Conservation (phyloP, 2,888 invertebrate genomes). For the Caenorhabditis macrosperma region DNA sequence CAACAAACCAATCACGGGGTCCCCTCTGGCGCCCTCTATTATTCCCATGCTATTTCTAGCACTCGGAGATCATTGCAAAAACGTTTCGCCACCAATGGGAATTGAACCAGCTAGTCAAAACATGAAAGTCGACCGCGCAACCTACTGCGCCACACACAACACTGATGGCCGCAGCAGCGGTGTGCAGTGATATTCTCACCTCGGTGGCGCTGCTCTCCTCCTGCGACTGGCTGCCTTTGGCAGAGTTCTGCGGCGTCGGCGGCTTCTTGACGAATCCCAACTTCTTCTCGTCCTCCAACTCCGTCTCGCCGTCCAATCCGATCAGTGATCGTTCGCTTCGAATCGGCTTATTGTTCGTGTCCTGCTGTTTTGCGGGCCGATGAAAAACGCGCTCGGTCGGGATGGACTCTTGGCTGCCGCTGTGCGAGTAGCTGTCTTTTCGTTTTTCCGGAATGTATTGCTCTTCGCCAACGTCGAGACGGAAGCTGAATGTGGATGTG, state of each 20-base stretch:
- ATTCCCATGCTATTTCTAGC: too few relatives aligned
- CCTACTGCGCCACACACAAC: too few relatives aligned
- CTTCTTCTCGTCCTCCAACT: slow-evolving; percentile 24
- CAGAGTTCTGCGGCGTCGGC: neutral
- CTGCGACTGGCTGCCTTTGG: slow-evolving; percentile 4
- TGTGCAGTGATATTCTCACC: too few relatives aligned
- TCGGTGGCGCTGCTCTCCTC: slow-evolving; percentile 38
- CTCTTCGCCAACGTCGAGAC: too few relatives aligned
- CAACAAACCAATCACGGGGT: too few relatives aligned
- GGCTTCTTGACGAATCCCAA: slow-evolving; percentile 4
- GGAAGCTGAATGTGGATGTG: too few relatives aligned
- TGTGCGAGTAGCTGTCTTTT: slow-evolving; percentile 1
- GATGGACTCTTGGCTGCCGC: slow-evolving; percentile 18
- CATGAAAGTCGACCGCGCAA: too few relatives aligned
- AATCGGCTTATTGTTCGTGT: neutral
- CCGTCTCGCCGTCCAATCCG: slow-evolving; percentile 51
- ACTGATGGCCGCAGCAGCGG: too few relatives aligned
- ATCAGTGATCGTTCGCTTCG: slow-evolving; percentile 47
- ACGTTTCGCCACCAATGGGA: too few relatives aligned
- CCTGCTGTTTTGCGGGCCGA: neutral
- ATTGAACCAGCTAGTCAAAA: too few relatives aligned
- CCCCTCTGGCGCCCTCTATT: too few relatives aligned
- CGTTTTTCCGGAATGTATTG: neutral
- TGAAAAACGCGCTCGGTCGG: neutral
- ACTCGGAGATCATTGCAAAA: too few relatives aligned